Evolutionary conservation across 1,140 invertebrate species (phyloP), one percentile per base, ranked within the genome.

Genomic region (Carposina sasakii): DNA sequence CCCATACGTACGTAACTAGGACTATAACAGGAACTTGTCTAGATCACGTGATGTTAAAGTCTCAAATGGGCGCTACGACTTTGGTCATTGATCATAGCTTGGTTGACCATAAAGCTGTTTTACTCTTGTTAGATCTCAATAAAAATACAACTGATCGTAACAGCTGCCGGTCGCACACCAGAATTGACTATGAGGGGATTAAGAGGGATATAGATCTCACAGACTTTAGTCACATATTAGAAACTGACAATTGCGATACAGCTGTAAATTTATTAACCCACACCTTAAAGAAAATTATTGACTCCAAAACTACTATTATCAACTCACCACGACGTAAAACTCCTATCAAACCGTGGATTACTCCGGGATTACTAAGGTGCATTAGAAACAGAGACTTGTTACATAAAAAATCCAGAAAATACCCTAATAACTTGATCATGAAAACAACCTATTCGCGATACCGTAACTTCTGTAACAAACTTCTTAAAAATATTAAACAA

Each of bases 361-460:
- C 51, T 17, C 13, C 26, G 19, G 60, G 49, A 23, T 9, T 62
- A 9, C 8, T 62, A 1, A 41, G 47, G 26, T 58, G 52, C 19
- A 30, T 62, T 3, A 52, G 23, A 48, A 49, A 58, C 15, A 23
- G 59, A 1, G 59, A 52, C n/a, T 52, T 39, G 4, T 23, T 62
- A 2, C 48, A 55, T 41, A 15, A 31, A 44, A 62, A 62, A 41
- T 8, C 47, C n/a, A 62, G 48, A 39, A 52, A 43, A 23, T 3
- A 22, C n/a, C 48, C 48, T 16, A 24, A 49, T 3, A 54, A 57
- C 39, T 37, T 47, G 10, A 19, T 37, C 31, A 9, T 55, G 3
- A 17, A 30, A 42, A 24, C 34, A 2, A 53, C 34, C 2, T 54
- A 52, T 9, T 58, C 53, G 42, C 31, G 45, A 12, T 56, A 63